Evolutionary conservation across 2,888 invertebrate genomes (phyloP), one percentile per base, ranked within the genome.

Genomic region (Athalia cordata): DNA sequence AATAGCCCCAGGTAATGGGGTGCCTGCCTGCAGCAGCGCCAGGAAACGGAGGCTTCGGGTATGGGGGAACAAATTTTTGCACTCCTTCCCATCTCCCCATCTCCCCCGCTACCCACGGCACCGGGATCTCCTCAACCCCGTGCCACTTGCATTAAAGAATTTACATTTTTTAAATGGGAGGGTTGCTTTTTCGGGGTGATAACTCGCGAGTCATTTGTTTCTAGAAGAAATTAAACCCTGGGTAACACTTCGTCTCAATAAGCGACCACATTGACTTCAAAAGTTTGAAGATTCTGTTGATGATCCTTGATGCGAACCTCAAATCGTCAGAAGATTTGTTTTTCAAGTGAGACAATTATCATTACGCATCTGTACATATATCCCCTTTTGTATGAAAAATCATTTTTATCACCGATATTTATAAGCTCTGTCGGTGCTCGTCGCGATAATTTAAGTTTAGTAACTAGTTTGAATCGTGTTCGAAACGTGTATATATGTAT

Each of bases 151-250:
- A 90, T 90, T 89, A 90, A 89, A 88, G 87, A 90, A 90, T 90
- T 90, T 90, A 90, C 90, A 90, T 90, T 90, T 90, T 90, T 90
- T 89, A 90, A 89, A 89, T 87, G 89, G 87, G 86, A 87, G 88
- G 87, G 88, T 86, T 83, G 83, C 70, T 79, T 77, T 78, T 81
- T 80, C 82, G 82, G 86, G 87, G 89, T 87, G 89, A 89, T 89
- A 89, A 90, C 89, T 90, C 85, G 89, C 89, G 87, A 87, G 86
- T 87, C 89, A 90, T 90, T 90, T 89, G 89, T 90, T 89, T 85
- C 83, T 81, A 81, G 82, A 84, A 87, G 89, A 86, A 89, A 90
- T 85, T 86, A 87, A 88, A 89, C 79, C 81, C 72, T 57, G 75
- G 74, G 79, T 66, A 59, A 72, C 78, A 57, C 67, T 76, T 65